phyloP scores from a whole-genome alignment of 2,888 invertebrate genomes.

The Caradrina clavipalpis region DNA sequence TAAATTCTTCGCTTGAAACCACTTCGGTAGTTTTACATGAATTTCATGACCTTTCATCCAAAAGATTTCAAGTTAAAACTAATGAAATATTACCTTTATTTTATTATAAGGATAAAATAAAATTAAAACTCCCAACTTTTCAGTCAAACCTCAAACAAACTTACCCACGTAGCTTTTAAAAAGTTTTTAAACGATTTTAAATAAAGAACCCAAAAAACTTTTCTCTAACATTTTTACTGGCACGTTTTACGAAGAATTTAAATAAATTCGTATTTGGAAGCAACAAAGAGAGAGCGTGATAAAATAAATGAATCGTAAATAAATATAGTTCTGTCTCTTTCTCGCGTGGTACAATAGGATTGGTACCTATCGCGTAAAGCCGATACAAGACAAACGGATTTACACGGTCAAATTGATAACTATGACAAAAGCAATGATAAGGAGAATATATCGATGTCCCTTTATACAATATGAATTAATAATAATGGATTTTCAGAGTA shows the following conservation, averaged over 20 bases:
- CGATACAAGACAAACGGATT: conserved; percentile 73
- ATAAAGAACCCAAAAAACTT: neutral
- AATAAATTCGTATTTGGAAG: conserved; percentile 29
- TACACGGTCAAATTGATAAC: conserved; percentile 76
- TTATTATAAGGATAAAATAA: conserved; percentile 7
- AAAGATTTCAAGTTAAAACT: neutral
- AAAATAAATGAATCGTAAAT: conserved; percentile 42
- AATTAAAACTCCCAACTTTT: conserved; percentile 14
- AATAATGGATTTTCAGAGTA: neutral
- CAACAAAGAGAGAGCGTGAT: conserved; percentile 23
- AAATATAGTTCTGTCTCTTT: conserved; percentile 51
- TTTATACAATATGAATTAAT: neutral
- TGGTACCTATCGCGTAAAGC: conserved; percentile 61
- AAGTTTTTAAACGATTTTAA: conserved; percentile 16
- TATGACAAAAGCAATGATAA: conserved; percentile 47
- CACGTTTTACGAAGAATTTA: conserved; percentile 24
- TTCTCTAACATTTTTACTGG: conserved; percentile 1
- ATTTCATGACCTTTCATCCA: neutral
- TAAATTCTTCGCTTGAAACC: neutral
- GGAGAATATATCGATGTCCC: neutral
- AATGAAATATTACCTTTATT: neutral
- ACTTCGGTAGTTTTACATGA: neutral
- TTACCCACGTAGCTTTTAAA: neutral
- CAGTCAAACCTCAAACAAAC: conserved; percentile 2
- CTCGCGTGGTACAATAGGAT: conserved; percentile 64